Base-by-base conservation (phyloP, 2,797 vertebrate species). In the Anomalospiza imberbis region DNA sequence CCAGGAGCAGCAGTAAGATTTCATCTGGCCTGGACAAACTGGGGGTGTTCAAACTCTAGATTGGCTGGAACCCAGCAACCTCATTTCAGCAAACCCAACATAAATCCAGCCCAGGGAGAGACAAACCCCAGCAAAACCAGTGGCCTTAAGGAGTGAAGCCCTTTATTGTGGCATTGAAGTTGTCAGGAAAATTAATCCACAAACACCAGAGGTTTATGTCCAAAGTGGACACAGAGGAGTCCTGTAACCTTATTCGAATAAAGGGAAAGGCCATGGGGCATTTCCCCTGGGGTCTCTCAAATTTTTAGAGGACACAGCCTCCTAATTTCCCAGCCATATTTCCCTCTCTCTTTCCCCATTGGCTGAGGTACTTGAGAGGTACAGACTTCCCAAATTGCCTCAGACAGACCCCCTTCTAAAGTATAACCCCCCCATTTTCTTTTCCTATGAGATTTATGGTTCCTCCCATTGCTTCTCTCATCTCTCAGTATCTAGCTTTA, bases 311-410 rank as follows among this genome's bases (percentile, higher is more conserved):
- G 34, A 40, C 29, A 48, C 15, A 67, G 29, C 18, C 29, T 40
- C 53, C 50, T 36, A 36, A 65, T 36, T 63, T 65, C 40, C 24
- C 3, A 2, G 53, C 18, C 12, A 14, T 19, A 28, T 57, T 57
- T 48, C 9, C 18, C 63, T n/a, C 63, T 66, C 28, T 67, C 50
- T 47, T 55, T 38, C 8, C 18, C 15, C 34, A 22, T 10, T 57
- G 18, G 34, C 44, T 57, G 63, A 57, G 44, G 63, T 48, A 18
- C 44, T 67, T 22, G 12, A 48, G 34, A 79, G 29, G 63, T 28
- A 42, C 58, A 44, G 58, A 53, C 15, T 22, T 53, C 15, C 31
- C 2, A 0, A 40, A 48, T n/a, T 2, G 0, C 42, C n/a, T 47
- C 51, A 66, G 13, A 55, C 13, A 54, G 50, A 78, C 9, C 13